phyloP scores from a whole-genome alignment of 30 jellyfish, hydroid and myxozoan species.

The Calvadosia cruxmelitensis region DNA sequence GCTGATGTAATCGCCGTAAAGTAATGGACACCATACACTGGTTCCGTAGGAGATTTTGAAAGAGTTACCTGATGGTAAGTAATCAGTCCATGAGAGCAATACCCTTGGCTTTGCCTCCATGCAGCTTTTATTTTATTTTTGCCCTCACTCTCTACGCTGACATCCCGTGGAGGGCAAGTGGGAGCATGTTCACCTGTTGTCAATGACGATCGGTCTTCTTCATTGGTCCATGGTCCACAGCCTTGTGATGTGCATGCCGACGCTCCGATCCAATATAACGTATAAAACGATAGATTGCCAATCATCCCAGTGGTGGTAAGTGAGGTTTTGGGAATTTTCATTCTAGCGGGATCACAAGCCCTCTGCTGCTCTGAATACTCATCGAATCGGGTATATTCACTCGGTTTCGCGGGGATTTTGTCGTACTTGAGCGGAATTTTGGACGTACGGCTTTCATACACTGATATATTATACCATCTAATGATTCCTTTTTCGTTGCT shows the following conservation, averaged over 20 bases:
- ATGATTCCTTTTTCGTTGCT: slow-evolving; percentile 20
- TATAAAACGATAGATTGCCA: slow-evolving; percentile 7
- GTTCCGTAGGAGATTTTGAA: slow-evolving; percentile 1
- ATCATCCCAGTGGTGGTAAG: background rate
- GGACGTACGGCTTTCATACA: background rate
- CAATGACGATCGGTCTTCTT: background rate
- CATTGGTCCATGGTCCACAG: slow-evolving; percentile 32
- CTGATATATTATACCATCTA: background rate
- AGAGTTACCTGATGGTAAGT: slow-evolving; percentile 11
- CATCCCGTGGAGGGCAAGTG: slow-evolving; percentile 21
- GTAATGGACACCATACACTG: slow-evolving; percentile 3
- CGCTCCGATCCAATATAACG: slow-evolving; percentile 23
- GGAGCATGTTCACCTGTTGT: slow-evolving; percentile 38
- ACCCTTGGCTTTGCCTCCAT: slow-evolving; percentile 13
- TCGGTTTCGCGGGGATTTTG: background rate
- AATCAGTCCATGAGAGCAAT: slow-evolving; percentile 34
- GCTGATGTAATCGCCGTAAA: slow-evolving; percentile 19
- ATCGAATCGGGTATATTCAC: background rate
- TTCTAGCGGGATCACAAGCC: slow-evolving; percentile 1
- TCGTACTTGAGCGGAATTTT: background rate
- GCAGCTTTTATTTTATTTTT: slow-evolving; percentile 10
- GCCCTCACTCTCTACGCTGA: slow-evolving; percentile 6
- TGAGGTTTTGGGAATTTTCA: slow-evolving; percentile 10
- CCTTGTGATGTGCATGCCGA: slow-evolving; percentile 40
- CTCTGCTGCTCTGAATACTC: background rate